Conservation (phyloP, 2,797 vertebrate genomes). For the Pangasius sanitwongsei region DNA sequence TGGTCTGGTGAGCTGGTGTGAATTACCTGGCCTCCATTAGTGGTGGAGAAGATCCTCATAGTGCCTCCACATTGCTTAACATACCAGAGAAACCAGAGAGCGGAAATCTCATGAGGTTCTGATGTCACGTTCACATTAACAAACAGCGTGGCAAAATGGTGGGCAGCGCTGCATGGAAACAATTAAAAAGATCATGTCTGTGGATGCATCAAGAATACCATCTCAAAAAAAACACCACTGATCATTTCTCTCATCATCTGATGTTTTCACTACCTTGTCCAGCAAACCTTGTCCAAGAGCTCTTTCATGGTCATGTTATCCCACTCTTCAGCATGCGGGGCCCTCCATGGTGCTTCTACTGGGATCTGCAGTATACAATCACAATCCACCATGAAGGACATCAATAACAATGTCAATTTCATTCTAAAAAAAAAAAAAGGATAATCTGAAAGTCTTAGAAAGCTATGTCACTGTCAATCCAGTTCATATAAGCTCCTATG, state of each 20-base stretch:
- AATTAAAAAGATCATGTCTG: background rate
- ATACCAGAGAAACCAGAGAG: slow-evolving; percentile 98
- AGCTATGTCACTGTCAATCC: background rate
- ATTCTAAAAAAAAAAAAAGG: background rate
- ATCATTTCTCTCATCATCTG: too few species aligned
- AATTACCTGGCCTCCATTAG: slow-evolving; percentile 92
- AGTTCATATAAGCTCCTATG: too few species aligned
- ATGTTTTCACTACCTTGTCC: slow-evolving; percentile 83
- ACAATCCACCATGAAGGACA: background rate
- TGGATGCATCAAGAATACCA: background rate
- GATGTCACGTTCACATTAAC: slow-evolving; percentile 93
- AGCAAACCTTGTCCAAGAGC: slow-evolving; percentile 88
- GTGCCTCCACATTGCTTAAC: slow-evolving; percentile 94
- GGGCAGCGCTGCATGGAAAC: slow-evolving; percentile 73
- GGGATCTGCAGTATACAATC: slow-evolving; percentile 82
- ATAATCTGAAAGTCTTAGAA: background rate
- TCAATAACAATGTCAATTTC: background rate
- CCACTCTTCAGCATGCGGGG: slow-evolving; percentile 92
- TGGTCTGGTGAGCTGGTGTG: background rate
- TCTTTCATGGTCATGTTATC: slow-evolving; percentile 94
- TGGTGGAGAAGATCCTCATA: slow-evolving; percentile 90
- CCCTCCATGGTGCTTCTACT: slow-evolving; percentile 91
- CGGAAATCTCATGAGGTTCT: slow-evolving; percentile 93
- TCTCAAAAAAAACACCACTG: background rate
- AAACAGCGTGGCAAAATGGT: slow-evolving; percentile 85